Evolutionary conservation across 2,888 invertebrate species (phyloP), one percentile per base, ranked within the genome.

Genomic region (Mythimna lalbum): DNA sequence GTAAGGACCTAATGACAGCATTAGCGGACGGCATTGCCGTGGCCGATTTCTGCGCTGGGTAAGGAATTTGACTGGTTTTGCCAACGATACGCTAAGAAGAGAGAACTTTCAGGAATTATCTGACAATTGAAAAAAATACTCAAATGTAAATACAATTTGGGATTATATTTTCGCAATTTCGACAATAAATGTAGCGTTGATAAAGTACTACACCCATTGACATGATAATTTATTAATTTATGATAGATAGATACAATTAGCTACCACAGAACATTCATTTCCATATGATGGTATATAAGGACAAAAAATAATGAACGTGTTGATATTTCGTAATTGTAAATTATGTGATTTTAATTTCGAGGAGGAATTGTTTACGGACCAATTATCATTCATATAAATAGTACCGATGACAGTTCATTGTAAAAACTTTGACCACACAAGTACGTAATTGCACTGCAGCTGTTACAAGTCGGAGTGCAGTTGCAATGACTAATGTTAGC

Each of bases 351-450:
- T 78, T 81, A 73, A 81, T 73, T 68, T 72, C 57, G n/a, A 68
- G 49, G 61, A 31, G 63, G 66, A 61, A 81, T 67, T 43, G 47
- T 70, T 69, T 10, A 10, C 31, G 33, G 47, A 23, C 36, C 79
- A 70, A 70, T 78, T 78, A 82, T 39, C 55, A 78, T 67, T 70
- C 62, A 59, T 36, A 71, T 79, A 75, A 74, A 80, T 66, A 63
- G 53, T 53, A 4, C 27, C 63, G 82, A 71, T 82, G 80, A 78
- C 82, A 78, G 79, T 69, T 43, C 27, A 75, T 59, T 71, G 67
- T 61, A 82, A 70, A 78, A 82, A 65, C 64, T 36, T 66, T 75
- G 69, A 79, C 83, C 62, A 79, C 80, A 80, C 67, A 75, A 50
- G 27, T 60, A 53, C n/a, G 39, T 73, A 74, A 74, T 68, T 61